phyloP scores from a whole-genome alignment of 2,113 vertebrate species.

The Actenoides lindsayi region DNA sequence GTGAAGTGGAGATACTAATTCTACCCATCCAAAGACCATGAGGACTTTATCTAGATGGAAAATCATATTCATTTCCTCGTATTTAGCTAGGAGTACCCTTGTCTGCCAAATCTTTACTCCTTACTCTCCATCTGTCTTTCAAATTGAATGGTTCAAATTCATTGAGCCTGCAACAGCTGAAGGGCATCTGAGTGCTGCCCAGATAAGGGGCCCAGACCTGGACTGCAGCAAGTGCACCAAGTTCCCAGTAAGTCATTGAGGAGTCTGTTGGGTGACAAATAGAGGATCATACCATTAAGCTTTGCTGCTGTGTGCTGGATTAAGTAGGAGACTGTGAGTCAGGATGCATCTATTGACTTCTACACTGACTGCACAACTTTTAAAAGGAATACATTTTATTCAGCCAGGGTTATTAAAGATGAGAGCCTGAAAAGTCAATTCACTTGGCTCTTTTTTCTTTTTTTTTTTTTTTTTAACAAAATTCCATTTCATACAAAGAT shows the following conservation, averaged over 20 bases:
- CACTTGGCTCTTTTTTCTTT: not conserved
- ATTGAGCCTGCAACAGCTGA: not conserved
- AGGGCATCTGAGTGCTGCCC: not conserved
- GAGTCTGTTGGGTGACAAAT: not conserved
- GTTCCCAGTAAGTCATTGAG: not conserved
- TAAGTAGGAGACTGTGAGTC: not conserved
- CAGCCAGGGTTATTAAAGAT: not conserved
- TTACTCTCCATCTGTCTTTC: not conserved
- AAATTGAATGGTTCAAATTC: not conserved
- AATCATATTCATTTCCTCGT: not conserved
- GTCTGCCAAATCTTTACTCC: not conserved
- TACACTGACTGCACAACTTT: not conserved
- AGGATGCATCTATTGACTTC: not conserved
- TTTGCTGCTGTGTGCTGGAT: not conserved
- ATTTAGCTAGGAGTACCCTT: not conserved
- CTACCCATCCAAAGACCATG: not conserved
- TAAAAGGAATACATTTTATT: not conserved
- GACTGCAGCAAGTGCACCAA: not conserved
- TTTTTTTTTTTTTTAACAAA: not conserved
- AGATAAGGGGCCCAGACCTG: not conserved
- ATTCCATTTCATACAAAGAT: not conserved
- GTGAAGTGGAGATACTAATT: not conserved
- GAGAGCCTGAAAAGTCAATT: not conserved
- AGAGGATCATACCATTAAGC: not conserved
- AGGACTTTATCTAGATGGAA: not conserved